Percentiles rank a stretch among this genome's conserved stretches.
phyloP scores from a whole-genome alignment of 2,888 invertebrate species.

The Hirtodrosophila histrioides region DNA sequence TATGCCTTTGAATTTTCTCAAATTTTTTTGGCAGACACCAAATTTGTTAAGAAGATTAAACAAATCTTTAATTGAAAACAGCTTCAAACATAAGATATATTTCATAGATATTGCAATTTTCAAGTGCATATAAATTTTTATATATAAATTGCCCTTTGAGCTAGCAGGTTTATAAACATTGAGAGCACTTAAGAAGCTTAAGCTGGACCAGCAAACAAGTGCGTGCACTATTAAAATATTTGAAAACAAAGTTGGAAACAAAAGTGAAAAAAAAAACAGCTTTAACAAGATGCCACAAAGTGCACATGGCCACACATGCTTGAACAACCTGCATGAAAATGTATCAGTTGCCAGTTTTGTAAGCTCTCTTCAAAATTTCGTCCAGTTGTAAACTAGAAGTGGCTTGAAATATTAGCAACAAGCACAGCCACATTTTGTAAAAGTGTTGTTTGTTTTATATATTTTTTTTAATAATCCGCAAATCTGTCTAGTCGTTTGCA shows the following conservation, averaged over 20 bases:
- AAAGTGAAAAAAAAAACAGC: no score
- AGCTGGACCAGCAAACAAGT: neutral
- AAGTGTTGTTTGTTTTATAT: conserved; percentile 6
- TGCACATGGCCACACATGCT: no score
- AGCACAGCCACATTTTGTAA: neutral
- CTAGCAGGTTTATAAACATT: neutral
- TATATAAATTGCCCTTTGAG: neutral
- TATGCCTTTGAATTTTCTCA: no score
- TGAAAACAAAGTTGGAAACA: neutral
- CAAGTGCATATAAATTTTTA: no score
- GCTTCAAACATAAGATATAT: no score
- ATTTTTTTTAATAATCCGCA: neutral
- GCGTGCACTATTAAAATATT: conserved; percentile 6
- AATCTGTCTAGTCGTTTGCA: conserved; percentile 12
- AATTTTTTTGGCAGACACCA: no score
- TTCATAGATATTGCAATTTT: no score
- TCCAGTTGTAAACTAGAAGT: neutral
- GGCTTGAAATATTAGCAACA: neutral
- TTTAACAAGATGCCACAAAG: neutral
- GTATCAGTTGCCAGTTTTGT: no score
- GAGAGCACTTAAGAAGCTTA: conserved; percentile 5
- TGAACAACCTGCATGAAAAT: no score
- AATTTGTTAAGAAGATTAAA: no score
- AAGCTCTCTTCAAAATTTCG: neutral
- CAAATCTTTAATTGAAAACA: no score